Evolutionary conservation across 1,140 invertebrate genomes (phyloP).

Genomic region (Cylas formicarius): DNA sequence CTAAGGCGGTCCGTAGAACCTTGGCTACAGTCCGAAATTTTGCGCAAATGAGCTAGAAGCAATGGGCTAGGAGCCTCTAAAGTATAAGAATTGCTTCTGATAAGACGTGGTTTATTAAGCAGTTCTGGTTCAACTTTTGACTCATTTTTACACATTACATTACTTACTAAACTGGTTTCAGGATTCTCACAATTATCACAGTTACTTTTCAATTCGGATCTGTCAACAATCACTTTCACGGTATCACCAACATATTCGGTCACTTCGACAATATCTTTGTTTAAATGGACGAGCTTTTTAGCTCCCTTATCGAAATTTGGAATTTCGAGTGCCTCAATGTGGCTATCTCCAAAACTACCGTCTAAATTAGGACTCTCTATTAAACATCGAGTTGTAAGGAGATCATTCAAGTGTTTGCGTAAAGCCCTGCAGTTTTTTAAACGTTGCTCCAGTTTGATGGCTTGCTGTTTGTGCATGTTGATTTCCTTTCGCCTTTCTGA

Average conservation of each 20-base stretch:
- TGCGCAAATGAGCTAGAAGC: constrained; percentile 46
- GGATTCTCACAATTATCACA: constrained; percentile 2
- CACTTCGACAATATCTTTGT: constrained; percentile 24
- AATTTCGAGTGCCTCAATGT: constrained; percentile 16
- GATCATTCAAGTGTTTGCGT: constrained; percentile 23
- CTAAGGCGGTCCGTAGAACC: not conserved
- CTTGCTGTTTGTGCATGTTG: constrained; percentile 36
- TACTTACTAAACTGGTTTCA: constrained; percentile 11
- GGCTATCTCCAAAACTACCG: constrained; percentile 19
- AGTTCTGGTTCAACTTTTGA: constrained; percentile 8
- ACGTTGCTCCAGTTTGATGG: constrained; percentile 32
- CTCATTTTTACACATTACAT: constrained; percentile 11
- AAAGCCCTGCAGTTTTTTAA: constrained; percentile 24
- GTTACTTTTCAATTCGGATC: constrained; percentile 12
- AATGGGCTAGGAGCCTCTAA: constrained; percentile 54
- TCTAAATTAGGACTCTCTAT: constrained; percentile 5
- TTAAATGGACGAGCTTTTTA: constrained; percentile 10
- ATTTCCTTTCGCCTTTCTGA: constrained; percentile 34
- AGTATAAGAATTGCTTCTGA: constrained; percentile 55
- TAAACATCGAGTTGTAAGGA: constrained; percentile 9
- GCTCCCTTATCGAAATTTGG: not conserved
- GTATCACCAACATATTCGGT: constrained; percentile 22
- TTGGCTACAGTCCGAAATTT: constrained; percentile 8
- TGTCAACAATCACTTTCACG: constrained; percentile 15
- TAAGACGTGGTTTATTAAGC: constrained; percentile 40